A percentile compares a stretch with the other conserved stretches of the same genome.
Conservation (phyloP, 2,888 invertebrate genomes). For the Leptura quadrifasciata region DNA sequence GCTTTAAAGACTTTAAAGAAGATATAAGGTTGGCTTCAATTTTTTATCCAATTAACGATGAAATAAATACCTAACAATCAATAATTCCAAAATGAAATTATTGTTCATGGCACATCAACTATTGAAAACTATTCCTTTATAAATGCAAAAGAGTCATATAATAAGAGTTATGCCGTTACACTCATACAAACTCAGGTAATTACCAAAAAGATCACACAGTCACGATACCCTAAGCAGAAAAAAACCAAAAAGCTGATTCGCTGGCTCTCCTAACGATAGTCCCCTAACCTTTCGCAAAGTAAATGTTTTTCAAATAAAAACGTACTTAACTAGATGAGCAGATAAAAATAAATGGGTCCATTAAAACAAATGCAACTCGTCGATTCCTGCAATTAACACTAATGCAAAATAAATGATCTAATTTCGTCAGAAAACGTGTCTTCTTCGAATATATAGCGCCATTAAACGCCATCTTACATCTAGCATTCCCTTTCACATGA, state of each 20-base stretch:
- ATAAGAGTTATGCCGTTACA: neutral
- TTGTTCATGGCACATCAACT: too few relatives aligned
- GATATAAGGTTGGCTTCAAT: too few relatives aligned
- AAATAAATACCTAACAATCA: too few relatives aligned
- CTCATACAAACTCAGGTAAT: neutral
- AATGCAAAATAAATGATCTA: conserved; percentile 42
- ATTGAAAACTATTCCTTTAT: too few relatives aligned
- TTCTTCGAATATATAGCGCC: conserved; percentile 19
- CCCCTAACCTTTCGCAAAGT: conserved; percentile 27
- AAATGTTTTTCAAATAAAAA: conserved; percentile 12
- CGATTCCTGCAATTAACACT: conserved; percentile 42
- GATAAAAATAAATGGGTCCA: conserved; percentile 41
- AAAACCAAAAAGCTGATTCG: conserved; percentile 9
- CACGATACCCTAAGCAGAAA: conserved; percentile 11
- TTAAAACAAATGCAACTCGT: conserved; percentile 36
- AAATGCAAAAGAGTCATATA: too few relatives aligned
- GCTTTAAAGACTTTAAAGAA: too few relatives aligned
- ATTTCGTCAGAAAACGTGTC: conserved; percentile 41
- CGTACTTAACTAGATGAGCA: conserved; percentile 23
- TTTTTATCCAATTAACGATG: too few relatives aligned
- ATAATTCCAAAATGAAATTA: too few relatives aligned
- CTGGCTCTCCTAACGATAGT: neutral
- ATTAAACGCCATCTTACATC: conserved; percentile 29
- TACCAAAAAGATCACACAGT: conserved; percentile 8
- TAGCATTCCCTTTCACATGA: conserved; percentile 27